Percentiles rank a stretch among this genome's conserved stretches.
These are phyloP conservation scores for Taenioides sp. DNA, from an alignment of 2,797 vertebrate species.

Conservation along the genomic window DNA sequence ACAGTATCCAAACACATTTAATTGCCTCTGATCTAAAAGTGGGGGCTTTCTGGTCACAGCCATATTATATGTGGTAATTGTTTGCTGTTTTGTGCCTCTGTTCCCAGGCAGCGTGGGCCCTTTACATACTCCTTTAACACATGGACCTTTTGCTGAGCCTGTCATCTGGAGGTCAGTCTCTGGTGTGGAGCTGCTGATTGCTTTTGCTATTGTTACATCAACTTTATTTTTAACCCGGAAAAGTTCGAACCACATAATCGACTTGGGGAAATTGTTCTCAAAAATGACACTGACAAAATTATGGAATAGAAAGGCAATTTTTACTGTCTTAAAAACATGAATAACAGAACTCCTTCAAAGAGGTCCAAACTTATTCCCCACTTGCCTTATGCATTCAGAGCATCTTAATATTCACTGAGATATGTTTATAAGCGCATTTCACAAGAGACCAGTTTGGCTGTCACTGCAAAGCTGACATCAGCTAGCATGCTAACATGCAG, in stretches of 20 bases:
- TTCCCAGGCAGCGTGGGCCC: constrained; percentile 9
- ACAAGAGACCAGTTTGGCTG: no score
- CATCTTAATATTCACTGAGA: no score
- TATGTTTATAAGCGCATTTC: no score
- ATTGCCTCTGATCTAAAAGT: constrained; percentile 70
- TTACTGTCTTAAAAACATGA: no score
- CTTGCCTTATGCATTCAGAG: no score
- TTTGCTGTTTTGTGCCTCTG: constrained; percentile 15
- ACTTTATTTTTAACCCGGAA: constrained; percentile 10
- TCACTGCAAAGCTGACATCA: no score
- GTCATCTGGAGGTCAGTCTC: constrained; percentile 32
- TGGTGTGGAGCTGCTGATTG: constrained; percentile 43
- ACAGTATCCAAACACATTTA: constrained; percentile 73
- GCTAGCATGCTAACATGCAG: no score
- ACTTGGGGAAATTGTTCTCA: neutral
- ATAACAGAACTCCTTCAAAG: no score
- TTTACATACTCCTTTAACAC: constrained; percentile 31
- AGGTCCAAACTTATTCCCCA: no score
- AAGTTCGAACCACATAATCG: neutral
- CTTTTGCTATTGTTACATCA: constrained; percentile 17
- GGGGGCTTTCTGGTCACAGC: constrained; percentile 44
- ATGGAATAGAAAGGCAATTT: no score
- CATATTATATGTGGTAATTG: constrained; percentile 35
- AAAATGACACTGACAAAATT: neutral
- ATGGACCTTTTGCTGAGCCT: constrained; percentile 12